Base-by-base conservation (phyloP, 1,140 invertebrate species). In the Mactra quadrangularis region DNA sequence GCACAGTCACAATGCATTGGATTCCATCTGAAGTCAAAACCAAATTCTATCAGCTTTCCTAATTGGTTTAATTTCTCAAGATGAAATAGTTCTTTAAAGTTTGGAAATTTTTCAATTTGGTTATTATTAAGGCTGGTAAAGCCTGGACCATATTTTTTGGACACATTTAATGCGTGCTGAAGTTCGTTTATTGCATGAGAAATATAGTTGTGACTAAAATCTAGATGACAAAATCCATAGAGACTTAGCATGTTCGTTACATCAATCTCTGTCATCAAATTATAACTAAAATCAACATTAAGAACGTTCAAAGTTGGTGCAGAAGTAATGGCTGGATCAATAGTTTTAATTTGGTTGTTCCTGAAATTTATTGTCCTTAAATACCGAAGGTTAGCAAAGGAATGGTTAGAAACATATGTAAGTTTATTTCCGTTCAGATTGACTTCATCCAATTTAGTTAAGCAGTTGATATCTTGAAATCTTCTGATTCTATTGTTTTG, bases 91-190 rank as follows among this genome's bases (percentile, higher is more conserved):
- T 60, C 29, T 41, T 52, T 55, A 19, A 82, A 72, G 17, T 82
- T 53, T 7, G 78, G 78, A 25, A 38, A 82, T 31, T 15, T 60
- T 50, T 6, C 6, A 62, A 82, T 38, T 29, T 29, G 6, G 35
- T 72, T 72, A 33, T 71, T 17, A 29, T 72, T 62, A 11, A 82
- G 4, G 29, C 4, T 15, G 25, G 72, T 68, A 27, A 82, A 60
- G 17, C 78, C 78, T 38, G 78, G 78, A 33, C 78, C 66, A 53
- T 82, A 82, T 0, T 33, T 71, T 60, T 72, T 55, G 33, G 47
- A 25, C 17, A 29, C 0, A n/a, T 72, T 35, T 25, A 82, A 41
- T 27, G 25, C 62, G 19, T 62, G 31, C 22, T 50, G 29, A 7
- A 50, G 9, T 29, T 47, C 55, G 62, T 82, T 82, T 9, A 45